Evolutionary conservation across 2,888 invertebrate genomes (phyloP), one percentile per base, ranked within the genome.

Genomic region (Drosophila yooni): DNA sequence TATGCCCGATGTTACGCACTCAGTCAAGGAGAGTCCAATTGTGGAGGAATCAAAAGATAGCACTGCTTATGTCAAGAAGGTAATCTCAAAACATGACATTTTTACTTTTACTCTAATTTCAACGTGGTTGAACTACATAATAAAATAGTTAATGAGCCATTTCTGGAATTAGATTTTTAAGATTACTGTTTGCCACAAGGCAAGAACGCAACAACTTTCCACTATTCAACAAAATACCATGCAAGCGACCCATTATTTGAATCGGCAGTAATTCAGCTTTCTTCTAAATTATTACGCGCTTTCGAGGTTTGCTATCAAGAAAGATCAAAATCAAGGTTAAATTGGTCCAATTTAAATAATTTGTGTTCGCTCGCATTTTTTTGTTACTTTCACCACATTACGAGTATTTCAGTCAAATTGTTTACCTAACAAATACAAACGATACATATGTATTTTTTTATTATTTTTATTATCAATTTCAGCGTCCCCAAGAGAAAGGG

Each of bases 1-100:
- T 10, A 56, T 70, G 13, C 21, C 60, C 3, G 77, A 74, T 5
- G 59, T 60, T 2, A 31, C 54, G n/a, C 78, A 76, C 46, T 71
- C 86, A 7, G 69, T 78, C 27, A 70, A 72, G 50, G 84, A 86
- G 87, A 87, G 63, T 57, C 87, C 25, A 36, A 53, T 10, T 25
- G 53, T 36, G 21, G 50, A 79, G 81, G 88, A 88, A 64, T 56
- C 87, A 1, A 91, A 91, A 66, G 92, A 93, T 33, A 88, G 79
- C 25, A 79, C 83, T 27, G 82, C 91, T 59, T 81, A 81, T 54
- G 77, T 73, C 2, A 82, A 81, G 65, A 80, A 88, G 80, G 92
- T 92, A 74, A 84, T 88, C 6, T 15, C 13, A 33, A 36, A 38
- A 34, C n/a, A 13, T 25, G 25, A 52, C 34, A 56, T 59, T 51